Conservation (phyloP, 2,113 vertebrate species). For the Vulpes ferrilata region DNA sequence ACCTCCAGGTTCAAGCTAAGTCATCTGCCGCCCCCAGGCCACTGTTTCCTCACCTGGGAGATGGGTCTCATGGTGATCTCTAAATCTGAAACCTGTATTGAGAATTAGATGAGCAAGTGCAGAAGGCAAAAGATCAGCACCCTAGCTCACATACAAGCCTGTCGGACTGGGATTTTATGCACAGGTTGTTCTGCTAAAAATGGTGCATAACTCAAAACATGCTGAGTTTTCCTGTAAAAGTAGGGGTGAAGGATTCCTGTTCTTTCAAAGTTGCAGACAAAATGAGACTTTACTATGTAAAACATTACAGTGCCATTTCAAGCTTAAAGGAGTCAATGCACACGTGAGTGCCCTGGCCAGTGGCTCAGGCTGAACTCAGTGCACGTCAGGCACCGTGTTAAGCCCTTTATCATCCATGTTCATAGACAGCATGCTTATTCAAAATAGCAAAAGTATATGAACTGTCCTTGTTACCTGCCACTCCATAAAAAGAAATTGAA, state of each 20-base stretch:
- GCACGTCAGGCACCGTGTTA: neutral
- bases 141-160: neutral
- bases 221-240: neutral
- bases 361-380: neutral
- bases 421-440: neutral
- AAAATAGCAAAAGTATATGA: neutral
- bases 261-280: neutral
- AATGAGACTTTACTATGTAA: neutral
- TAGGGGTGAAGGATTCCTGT: neutral
- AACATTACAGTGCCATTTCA: neutral
- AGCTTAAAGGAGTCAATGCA: neutral
- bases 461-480: neutral
- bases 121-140: neutral
- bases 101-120: neutral
- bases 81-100: neutral
- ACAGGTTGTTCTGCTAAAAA: neutral
- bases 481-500: neutral
- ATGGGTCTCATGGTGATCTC: neutral
- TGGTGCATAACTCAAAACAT: neutral
- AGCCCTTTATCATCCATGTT: neutral
- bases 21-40: neutral
- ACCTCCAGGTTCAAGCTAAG: neutral
- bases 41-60: neutral
- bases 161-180: neutral
- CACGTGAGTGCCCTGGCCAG: accelerated